phyloP scores from a whole-genome alignment of 2,888 invertebrate species.

The Coremacera marginata region DNA sequence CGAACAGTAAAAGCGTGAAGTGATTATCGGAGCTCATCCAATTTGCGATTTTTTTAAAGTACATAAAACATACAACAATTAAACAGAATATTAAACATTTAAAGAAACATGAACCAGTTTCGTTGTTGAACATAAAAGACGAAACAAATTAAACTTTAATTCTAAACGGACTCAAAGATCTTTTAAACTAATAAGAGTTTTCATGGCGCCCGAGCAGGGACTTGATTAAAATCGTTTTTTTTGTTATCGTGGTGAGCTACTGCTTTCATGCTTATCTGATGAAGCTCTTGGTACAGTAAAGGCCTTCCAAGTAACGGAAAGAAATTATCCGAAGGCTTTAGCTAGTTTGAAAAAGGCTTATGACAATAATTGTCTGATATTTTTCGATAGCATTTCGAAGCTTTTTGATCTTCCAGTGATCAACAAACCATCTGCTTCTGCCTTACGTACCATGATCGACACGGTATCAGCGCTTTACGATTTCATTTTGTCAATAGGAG shows the following conservation, averaged over 20 bases:
- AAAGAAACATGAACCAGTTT: no score
- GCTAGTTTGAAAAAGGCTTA: conserved; percentile 40
- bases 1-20: no score
- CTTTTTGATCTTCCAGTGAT: conserved; percentile 46
- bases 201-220: no score
- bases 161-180: no score
- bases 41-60: no score
- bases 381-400: conserved; percentile 43
- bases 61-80: no score
- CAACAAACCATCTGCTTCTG: conserved; percentile 40
- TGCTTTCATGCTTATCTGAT: conserved; percentile 44
- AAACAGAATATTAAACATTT: no score
- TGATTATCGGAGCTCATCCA: no score
- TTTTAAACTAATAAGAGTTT: no score
- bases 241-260: conserved; percentile 38
- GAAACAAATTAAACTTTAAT: no score
- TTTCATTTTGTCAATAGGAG: conserved; percentile 43
- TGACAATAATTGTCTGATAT: conserved; percentile 46
- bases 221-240: no score
- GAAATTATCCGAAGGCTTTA: conserved; percentile 44
- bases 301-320: conserved; percentile 41
- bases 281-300: conserved; percentile 45
- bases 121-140: no score
- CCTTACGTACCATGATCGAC: conserved; percentile 44
- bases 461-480: conserved; percentile 44